phyloP scores from a whole-genome alignment of 1,140 invertebrate species.

The Caenorhabditis tropicalis region DNA sequence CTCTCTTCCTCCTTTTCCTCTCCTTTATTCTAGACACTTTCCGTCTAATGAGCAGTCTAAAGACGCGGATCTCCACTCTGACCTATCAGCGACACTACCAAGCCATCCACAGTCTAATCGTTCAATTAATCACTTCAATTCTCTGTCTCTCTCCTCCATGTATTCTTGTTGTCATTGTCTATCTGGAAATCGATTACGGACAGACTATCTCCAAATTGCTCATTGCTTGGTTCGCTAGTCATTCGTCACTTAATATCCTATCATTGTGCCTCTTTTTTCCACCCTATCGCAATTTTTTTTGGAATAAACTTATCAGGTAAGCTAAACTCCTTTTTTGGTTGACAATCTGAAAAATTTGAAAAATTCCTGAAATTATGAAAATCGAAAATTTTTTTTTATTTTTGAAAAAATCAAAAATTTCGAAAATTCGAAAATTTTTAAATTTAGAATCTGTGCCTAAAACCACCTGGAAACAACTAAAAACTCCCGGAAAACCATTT shows the following conservation, averaged over 20 bases:
- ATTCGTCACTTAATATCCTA: background rate
- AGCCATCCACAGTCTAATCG: background rate
- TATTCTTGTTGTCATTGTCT: background rate
- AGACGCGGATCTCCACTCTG: background rate
- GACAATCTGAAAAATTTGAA: no score
- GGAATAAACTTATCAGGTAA: background rate
- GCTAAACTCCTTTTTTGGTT: no score
- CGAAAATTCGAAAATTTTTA: no score
- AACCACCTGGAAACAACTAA: no score
- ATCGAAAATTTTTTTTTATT: background rate
- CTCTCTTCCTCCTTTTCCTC: background rate
- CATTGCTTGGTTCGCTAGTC: background rate
- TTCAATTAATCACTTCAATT: background rate
- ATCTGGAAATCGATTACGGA: background rate
- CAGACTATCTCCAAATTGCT: background rate
- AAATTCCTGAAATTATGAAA: no score
- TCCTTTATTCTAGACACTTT: background rate
- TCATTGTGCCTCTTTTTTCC: background rate
- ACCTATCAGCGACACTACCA: background rate
- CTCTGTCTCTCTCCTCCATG: background rate
- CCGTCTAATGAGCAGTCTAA: background rate
- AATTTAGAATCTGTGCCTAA: no score
- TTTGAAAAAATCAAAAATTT: no score
- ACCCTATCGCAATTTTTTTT: background rate
- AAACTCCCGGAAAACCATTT: no score